Base-by-base conservation (phyloP, 2,797 vertebrate genomes). In the Echiichthys vipera region DNA sequence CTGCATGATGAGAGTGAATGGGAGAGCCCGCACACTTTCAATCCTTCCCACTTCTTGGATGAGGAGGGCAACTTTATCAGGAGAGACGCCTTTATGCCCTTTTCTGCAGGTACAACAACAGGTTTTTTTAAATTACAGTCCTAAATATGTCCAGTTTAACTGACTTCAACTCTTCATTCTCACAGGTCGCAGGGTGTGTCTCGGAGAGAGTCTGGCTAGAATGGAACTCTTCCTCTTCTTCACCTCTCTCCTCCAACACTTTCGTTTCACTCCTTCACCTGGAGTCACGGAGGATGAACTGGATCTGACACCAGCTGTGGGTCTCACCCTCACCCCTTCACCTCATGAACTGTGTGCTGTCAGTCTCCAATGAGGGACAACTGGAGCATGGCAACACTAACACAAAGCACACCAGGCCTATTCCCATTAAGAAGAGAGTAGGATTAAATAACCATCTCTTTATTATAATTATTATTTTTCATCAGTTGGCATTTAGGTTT, bases 1-100 rank as follows among this genome's bases (percentile, higher is more conserved):
- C 75, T 93, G 27, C 65, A 69, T 3, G 93, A 93, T 74, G 74
- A 93, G 53, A 85, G 18, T 2, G 79, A 91, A 62, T 95, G 94
- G 93, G 87, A 91, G 47, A 90, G 14, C 13, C 93, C 92, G 7
- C 20, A 87, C 58, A 79, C 71, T 9, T 95, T 94, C 63, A 90
- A 93, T 55, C 93, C 94, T 15, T 71, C 68, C 47, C 89, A 93
- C 51, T 95, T 95, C 70, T 80, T 94, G 61, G 86, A 93, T 71
- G 40, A 86, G 15, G 73, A 92, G 3, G 92, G 91, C 1, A 71
- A 45, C 30, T 93, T 92, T 25, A 20, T 72, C n/a, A 90, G 57
- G 65, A 90, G 73, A 67, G 89, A 93, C 0, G 92, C 91, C 30
- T 93, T 94, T 67, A 51, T 94, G 53, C 83, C 91, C 25, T 93